Conservation (phyloP, 1,140 invertebrate genomes). For the Acromyrmex charruanus region DNA sequence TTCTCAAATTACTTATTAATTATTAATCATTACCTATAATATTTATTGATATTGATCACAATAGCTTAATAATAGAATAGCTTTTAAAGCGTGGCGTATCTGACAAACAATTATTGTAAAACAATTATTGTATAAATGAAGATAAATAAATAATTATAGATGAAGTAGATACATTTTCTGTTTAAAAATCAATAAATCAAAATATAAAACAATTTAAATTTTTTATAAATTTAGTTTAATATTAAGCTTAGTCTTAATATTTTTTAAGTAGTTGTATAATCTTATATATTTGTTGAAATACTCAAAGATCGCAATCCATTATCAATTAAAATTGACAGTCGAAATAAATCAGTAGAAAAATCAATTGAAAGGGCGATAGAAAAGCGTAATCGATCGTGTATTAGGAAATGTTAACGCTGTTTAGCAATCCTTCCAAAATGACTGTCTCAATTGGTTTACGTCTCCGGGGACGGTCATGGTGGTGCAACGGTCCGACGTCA, state of each 20-base stretch:
- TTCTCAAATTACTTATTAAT: constrained; percentile 19
- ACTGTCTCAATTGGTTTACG: constrained; percentile 78
- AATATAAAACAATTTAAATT: not conserved
- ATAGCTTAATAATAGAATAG: not conserved
- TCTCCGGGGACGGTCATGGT: constrained; percentile 74
- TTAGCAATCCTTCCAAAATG: constrained; percentile 68
- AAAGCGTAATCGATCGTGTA: constrained; percentile 16
- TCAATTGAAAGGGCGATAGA: not conserved
- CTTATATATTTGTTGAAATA: not conserved
- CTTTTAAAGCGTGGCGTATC: not conserved
- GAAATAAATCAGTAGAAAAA: not conserved
- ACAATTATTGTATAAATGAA: not conserved
- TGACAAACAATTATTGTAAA: not conserved
- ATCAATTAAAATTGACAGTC: not conserved
- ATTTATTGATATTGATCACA: not conserved
- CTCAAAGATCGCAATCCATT: not conserved
- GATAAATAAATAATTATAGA: not conserved
- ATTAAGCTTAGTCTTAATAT: not conserved
- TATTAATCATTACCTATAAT: not conserved
- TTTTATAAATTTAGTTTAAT: not conserved
- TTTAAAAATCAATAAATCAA: not conserved
- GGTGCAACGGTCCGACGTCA: constrained; percentile 71
- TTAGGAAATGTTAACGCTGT: constrained; percentile 46
- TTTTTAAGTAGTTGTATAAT: not conserved
- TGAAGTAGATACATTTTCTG: not conserved